Evolutionary conservation across 92 coral and sea anemone species (phyloP), one percentile per base, ranked within the genome.

Genomic region (Isaurus tuberculatus): DNA sequence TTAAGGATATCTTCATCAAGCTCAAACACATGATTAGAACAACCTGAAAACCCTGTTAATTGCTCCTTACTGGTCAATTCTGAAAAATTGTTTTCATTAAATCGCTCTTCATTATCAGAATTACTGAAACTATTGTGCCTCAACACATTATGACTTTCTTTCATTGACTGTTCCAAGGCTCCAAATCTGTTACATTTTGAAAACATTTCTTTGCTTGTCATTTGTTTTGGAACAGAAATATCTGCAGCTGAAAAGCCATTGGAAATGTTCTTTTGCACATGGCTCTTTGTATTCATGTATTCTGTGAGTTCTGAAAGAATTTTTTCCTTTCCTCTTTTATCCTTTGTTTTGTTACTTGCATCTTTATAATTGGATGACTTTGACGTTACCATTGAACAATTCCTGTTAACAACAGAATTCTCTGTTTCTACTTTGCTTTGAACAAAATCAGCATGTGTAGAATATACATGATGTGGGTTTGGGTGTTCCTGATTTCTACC

Each of bases 261-360:
- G 6, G 17, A 5, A 17, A 34, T 34, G 66, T 73, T 65, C 37
- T 5, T 33, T 15, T 16, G 43, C 0, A 23, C 26, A 5, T 85
- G 19, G 73, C 79, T 78, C 14, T 80, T 88, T 65, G 87, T 81
- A 66, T 89, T 85, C 31, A 89, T 72, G 51, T 78, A 94, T 48
- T 91, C 91, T 40, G 95, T 91, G 14, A 94, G 89, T 72, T 94
- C 98, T 75, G 83, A 66, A 17, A 93, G 88, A 77, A 94, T 94
- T 84, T 89, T 87, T 46, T 91, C 91, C 40, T 91, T 94, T 7
- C 93, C 89, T 66, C 84, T 86, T 42, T 66, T 89, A 51, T 75
- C 90, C 60, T 73, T 89, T 28, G 29, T 15, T 53, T 85, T 89
- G 17, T 43, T 58, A 5, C 16, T 81, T 65, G 40, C 57, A 23